Evolutionary conservation across 1,140 invertebrate genomes (phyloP).

Genomic region (Phortica variegata): DNA sequence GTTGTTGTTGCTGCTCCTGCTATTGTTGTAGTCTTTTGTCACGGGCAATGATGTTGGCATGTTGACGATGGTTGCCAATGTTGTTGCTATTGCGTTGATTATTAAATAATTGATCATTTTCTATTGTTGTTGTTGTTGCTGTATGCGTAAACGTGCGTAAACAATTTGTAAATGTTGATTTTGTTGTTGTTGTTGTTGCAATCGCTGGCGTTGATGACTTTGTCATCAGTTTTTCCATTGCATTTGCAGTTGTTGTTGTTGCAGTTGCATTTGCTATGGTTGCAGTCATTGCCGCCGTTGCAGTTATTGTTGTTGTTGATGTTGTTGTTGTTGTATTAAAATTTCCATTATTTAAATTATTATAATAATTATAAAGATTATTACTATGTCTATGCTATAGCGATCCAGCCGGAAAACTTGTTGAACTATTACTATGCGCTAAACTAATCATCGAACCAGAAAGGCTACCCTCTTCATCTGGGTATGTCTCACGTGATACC

Average conservation of each 20-base stretch:
- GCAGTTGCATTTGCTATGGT: slow-evolving; percentile 29
- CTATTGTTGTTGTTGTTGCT: no score
- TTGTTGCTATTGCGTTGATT: slow-evolving; percentile 12
- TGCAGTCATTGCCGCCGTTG: slow-evolving; percentile 22
- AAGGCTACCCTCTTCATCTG: slow-evolving; percentile 84
- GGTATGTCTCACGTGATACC: slow-evolving; percentile 81
- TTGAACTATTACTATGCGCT: slow-evolving; percentile 89
- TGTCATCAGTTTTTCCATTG: neutral
- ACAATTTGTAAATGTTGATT: slow-evolving; percentile 9
- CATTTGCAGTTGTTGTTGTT: slow-evolving; percentile 9
- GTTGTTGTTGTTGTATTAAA: slow-evolving; percentile 35
- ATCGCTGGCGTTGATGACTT: neutral
- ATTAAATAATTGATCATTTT: slow-evolving; percentile 2
- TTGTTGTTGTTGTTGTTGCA: slow-evolving; percentile 10
- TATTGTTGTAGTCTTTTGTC: no score
- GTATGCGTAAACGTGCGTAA: slow-evolving; percentile 9
- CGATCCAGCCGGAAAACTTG: slow-evolving; percentile 81
- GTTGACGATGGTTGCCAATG: neutral
- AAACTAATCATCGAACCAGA: slow-evolving; percentile 93
- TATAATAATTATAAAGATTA: slow-evolving; percentile 27
- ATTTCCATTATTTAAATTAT: slow-evolving; percentile 53
- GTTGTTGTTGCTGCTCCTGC: neutral
- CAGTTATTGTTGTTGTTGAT: slow-evolving; percentile 25
- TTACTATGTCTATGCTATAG: slow-evolving; percentile 63
- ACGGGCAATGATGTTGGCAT: no score